These are phyloP conservation scores for Drosophila pegasa DNA, from an alignment of 2,888 invertebrate genomes.

Conservation along the genomic window DNA sequence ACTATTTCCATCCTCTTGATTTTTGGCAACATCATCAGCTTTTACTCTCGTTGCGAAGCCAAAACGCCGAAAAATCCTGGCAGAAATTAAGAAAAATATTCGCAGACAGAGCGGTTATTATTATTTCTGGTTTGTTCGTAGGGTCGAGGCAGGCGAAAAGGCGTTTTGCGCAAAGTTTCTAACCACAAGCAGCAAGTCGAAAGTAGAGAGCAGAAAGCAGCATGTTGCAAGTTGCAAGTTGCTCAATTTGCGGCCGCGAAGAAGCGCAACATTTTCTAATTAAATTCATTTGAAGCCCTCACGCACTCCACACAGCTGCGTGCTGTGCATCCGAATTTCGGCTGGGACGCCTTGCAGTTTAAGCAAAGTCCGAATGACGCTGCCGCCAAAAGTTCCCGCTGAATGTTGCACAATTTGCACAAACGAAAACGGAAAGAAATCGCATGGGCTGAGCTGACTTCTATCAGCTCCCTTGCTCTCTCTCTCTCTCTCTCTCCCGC, in stretches of 20 bases:
- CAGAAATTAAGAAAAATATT: conserved; percentile 72
- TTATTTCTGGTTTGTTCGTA: conserved; percentile 51
- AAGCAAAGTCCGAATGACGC: conserved; percentile 41
- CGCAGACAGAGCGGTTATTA: conserved; percentile 61
- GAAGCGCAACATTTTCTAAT: conserved; percentile 78
- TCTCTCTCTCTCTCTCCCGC: too few relatives aligned
- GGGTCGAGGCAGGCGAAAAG: conserved; percentile 3
- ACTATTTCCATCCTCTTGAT: not conserved
- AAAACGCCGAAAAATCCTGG: conserved; percentile 46
- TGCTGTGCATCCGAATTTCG: conserved; percentile 62
- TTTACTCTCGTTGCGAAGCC: conserved; percentile 35
- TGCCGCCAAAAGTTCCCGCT: conserved; percentile 27
- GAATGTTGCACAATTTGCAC: conserved; percentile 53
- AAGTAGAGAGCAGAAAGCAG: not conserved
- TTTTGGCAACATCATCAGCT: conserved; percentile 19
- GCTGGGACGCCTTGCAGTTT: conserved; percentile 5
- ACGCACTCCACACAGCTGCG: conserved; percentile 71
- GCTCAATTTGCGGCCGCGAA: conserved; percentile 58
- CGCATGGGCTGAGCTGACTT: conserved; percentile 17
- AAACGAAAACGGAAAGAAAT: conserved; percentile 52
- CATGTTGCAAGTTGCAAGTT: conserved; percentile 33
- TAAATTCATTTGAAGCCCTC: conserved; percentile 82
- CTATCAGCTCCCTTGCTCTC: not conserved
- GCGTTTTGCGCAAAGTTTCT: conserved; percentile 46
- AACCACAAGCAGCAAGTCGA: conserved; percentile 47